These are phyloP conservation scores for Tetragnatha versicolor DNA, from an alignment of 1,140 invertebrate species.

Conservation along the genomic window DNA sequence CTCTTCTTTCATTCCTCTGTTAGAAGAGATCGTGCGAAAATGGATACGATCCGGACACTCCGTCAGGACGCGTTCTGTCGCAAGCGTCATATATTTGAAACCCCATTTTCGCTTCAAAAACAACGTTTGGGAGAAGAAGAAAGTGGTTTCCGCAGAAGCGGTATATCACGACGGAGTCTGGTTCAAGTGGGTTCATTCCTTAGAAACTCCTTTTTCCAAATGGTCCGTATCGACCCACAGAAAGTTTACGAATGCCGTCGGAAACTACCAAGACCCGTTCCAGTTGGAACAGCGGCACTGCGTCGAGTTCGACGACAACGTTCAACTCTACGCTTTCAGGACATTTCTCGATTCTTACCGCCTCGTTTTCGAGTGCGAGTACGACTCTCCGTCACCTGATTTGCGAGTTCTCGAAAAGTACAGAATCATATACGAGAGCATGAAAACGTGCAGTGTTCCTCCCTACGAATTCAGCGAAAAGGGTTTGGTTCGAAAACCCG, in stretches of 20 bases:
- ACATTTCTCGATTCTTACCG: not conserved
- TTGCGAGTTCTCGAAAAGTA: not conserved
- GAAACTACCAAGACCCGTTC: conserved; percentile 1
- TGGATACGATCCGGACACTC: no score
- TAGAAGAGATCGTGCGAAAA: not conserved
- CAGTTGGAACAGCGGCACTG: not conserved
- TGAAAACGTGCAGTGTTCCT: not conserved
- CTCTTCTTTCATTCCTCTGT: not conserved
- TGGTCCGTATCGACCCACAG: not conserved
- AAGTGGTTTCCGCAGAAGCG: not conserved
- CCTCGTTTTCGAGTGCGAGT: conserved; percentile 27
- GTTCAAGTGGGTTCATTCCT: conserved; percentile 21
- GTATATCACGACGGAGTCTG: conserved; percentile 8
- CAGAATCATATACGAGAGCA: not conserved
- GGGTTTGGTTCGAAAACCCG: not conserved
- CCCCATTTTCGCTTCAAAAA: conserved; percentile 1
- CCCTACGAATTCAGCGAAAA: not conserved
- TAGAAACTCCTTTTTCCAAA: not conserved
- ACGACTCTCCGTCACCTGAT: not conserved
- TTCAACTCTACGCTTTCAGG: not conserved
- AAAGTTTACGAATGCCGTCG: not conserved
- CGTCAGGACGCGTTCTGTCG: not conserved
- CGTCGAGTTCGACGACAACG: not conserved
- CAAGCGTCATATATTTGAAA: not conserved
- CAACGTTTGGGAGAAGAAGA: not conserved